Evolutionary conservation across 2,113 vertebrate genomes (phyloP), one percentile per base, ranked within the genome.

Genomic region (Sapajus apella): DNA sequence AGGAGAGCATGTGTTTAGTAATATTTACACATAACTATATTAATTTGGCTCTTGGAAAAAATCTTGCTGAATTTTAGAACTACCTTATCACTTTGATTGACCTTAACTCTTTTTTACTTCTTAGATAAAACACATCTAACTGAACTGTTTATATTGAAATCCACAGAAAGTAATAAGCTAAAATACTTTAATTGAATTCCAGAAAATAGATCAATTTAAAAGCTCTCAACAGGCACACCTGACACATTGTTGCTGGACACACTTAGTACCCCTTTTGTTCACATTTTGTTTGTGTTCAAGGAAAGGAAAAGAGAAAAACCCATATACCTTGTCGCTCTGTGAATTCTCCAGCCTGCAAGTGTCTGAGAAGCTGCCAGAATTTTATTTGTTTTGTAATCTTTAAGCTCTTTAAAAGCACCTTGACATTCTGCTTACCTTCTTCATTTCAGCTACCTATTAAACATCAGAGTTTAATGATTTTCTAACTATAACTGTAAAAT

Each of bases 311-410:
- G 61, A 79, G 20, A 70, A 56, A 96, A 77, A 77, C 7, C 5
- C 73, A 27, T 2, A 66, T 8, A 76, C 64, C 88, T 93, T 90
- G 80, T 96, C 85, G 92, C 52, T 96, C 81, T 95, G 61, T 86
- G 81, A 85, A 83, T 95, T 95, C 83, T 96, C 72, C 43, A 91
- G 82, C 11, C 77, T 83, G 30, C 40, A 85, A 89, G 72, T 52
- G 43, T 52, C 79, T 25, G 70, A 66, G 83, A 43, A 96, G 84
- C 84, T 92, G 90, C 88, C 92, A 97, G 84, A 83, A 84, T 91
- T 94, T 93, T 82, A 96, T 98, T 94, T 97, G 94, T 98, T 97
- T 97, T 97, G 43, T 85, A 97, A 97, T 97, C 88, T 93, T 97
- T 89, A 89, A 87, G 43, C 27, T 86, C 88, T 95, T 96, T 95